Evolutionary conservation across 2,888 invertebrate genomes (phyloP), one percentile per base, ranked within the genome.

Genomic region (Cenopis cana): DNA sequence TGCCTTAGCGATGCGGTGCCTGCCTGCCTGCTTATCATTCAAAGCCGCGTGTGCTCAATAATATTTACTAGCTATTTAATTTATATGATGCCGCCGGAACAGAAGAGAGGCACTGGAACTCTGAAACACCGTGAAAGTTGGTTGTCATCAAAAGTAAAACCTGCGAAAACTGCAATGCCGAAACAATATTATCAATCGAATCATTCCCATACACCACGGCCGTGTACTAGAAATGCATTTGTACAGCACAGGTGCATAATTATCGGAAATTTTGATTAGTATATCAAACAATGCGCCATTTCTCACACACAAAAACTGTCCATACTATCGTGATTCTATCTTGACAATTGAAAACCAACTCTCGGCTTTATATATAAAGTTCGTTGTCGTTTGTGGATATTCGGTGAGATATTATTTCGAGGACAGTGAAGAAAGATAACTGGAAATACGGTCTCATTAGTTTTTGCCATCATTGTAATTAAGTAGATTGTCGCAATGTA

Each of bases 401-500:
- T 17, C 38, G 36, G 61, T 68, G 52, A 73, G 68, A 76, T 60
- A 56, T 57, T 68, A 65, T 65, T 61, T 55, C 62, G 65, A 57
- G 65, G 29, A 41, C 41, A 73, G 72, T 77, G 77, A 71, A 74
- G 74, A 76, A 77, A 75, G 73, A 74, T 74, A 68, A 72, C 59
- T 77, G 75, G 77, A 76, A 77, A 74, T 72, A 68, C 57, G 75
- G 73, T 75, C 74, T 72, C 38, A 38, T 46, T 36, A 50, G 70
- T 74, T 77, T 75, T 77, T 75, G 50, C 59, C 14, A 17, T 52
- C 72, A 73, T 74, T 73, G 68, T 66, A 74, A 61, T 66, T 60
- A 78, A 74, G 73, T 73, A 66, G 50, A 71, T 74, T 75, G 74
- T 72, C 74, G 76, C 74, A 74, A 72, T 78, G 67, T 70, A n/a